Evolutionary conservation across 1,140 invertebrate species (phyloP), one percentile per base, ranked within the genome.

Genomic region (Carcinoscorpius rotundicauda): DNA sequence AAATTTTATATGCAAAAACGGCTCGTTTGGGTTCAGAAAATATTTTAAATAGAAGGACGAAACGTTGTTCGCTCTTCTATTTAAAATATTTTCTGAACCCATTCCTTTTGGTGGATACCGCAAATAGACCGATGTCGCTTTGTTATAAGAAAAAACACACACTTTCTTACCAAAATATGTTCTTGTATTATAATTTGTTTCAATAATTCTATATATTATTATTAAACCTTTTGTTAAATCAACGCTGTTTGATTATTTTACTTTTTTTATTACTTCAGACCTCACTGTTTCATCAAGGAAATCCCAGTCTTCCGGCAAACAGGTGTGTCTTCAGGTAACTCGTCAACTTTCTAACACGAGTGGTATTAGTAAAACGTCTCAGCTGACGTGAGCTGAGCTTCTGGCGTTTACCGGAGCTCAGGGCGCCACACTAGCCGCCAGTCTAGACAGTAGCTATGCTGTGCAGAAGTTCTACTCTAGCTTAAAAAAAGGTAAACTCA

Each of bases 351-450:
- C 64, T 8, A 61, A 62, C 5, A 64, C 66, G 6, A 51, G 64
- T 10, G 52, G 52, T n/a, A 49, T 11, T 9, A n/a, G 69, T 52
- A 56, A 57, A 10, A 57, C 70, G n/a, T 64, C 68, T 10, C 69
- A 68, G 8, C 87, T 94, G 83, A 93, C 90, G 2, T 94, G 91
- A 77, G 89, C 93, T 77, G 92, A 97, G 79, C 81, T 96, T 3
- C 79, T 97, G 58, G 91, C 92, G 51, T 80, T 95, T 49, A 89
- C 89, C 60, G 91, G 93, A 59, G 91, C 91, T 6, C 83, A 96
- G 49, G 91, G 90, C 71, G 92, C 92, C 2, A 89, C 92, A 3
- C 76, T 95, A 65, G 92, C 92, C n/a, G 93, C 92, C 4, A 88
- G 88, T 55, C 89, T 70, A 9, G 68, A 63, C 29, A 60, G 60